A percentile compares a stretch with the other conserved stretches of the same genome.
Conservation (phyloP, 2,888 invertebrate genomes). For the Ophonus ardosiacus region DNA sequence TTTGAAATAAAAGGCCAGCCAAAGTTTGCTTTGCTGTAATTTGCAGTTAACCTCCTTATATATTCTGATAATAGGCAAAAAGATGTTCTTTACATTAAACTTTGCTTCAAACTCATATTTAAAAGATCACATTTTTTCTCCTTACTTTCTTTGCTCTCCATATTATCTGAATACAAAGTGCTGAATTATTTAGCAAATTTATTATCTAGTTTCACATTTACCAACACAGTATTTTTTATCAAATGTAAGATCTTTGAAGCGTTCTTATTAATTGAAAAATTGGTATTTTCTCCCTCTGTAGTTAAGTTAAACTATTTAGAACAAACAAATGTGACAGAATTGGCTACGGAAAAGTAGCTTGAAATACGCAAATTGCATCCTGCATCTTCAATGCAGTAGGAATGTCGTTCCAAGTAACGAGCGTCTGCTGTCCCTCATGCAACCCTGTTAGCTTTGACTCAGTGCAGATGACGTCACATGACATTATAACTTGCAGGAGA, state of each 20-base stretch:
- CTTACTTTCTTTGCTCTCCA: constrained; percentile 20
- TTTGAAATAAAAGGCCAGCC: constrained; percentile 41
- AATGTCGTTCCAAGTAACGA: neutral
- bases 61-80: constrained; percentile 26
- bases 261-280: no score
- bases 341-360: constrained; percentile 8
- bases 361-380: constrained; percentile 38
- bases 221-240: neutral
- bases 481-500: constrained; percentile 14
- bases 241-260: no score
- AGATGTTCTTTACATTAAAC: constrained; percentile 39
- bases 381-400: constrained; percentile 1
- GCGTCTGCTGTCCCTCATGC: constrained; percentile 24
- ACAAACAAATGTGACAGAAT: constrained; percentile 7
- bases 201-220: neutral
- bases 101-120: constrained; percentile 10
- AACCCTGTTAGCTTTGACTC: constrained; percentile 15
- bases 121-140: neutral
- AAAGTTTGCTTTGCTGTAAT: constrained; percentile 51
- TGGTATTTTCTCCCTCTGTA: no score
- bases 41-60: constrained; percentile 48
- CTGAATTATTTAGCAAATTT: neutral
- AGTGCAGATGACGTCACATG: constrained; percentile 19
- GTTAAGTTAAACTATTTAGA: no score
- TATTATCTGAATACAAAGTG: neutral